Evolutionary conservation across 2,888 invertebrate species (phyloP), one percentile per base, ranked within the genome.

Genomic region (Temnothorax unifasciatus): DNA sequence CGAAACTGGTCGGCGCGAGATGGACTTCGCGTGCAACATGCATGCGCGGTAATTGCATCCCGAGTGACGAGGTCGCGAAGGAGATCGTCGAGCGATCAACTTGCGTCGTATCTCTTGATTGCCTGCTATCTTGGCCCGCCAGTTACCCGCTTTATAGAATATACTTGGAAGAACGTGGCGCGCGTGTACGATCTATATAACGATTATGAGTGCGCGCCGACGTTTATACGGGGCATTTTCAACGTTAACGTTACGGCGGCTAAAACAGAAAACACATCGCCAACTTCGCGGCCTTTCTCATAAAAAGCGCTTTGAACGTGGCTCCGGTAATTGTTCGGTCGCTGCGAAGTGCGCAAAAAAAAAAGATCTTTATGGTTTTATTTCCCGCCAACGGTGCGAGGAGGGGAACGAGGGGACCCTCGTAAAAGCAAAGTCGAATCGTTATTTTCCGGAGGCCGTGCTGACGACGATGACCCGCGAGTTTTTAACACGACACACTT

Each of bases 241-340:
- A 57, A 59, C 71, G 83, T 76, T 57, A 83, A 82, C 82, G 85
- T 85, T 85, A 85, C 64, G 34, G 59, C 54, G 29, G 29, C 79
- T 44, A 79, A 57, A 59, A 59, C 29, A 59, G 64, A 73, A 71
- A 64, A 61, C 54, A 44, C 61, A 50, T 63, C 68, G 50, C 41
- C 41, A 61, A 25, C 63, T 76, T 44, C 44, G 29, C 34, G 50
- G 59, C 41, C 34, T 41, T 34, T 73, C 69, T 77, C 85, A 61
- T 86, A 85, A 83, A 86, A 83, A 82, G 81, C 52, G 81, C 64
- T 85, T 84, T 69, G 73, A 82, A 64, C 82, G 83, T 77, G 73
- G 73, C 61, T 66, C 73, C 38, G 29, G 86, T 89, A 86, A 89
- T 88, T 87, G 88, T 86, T 87, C 83, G 57, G 57, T 74, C 71